Evolutionary conservation across 2,113 vertebrate species (phyloP), one percentile per base, ranked within the genome.

Genomic region (Peromyscus leucopus): DNA sequence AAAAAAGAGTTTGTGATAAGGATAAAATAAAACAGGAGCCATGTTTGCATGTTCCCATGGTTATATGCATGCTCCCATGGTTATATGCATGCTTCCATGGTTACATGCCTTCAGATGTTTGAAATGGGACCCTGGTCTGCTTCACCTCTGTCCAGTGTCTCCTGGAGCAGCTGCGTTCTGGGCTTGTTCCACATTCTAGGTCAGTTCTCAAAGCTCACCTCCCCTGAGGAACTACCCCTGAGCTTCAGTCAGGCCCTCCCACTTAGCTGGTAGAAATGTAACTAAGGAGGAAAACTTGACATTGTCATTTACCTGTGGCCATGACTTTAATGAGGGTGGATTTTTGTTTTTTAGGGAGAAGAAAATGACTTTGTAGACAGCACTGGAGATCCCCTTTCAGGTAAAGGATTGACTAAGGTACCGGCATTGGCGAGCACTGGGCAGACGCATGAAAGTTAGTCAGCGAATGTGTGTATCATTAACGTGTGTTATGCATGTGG

Each of bases 331-430:
- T 80, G 92, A 90, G 57, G 55, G 55, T 51, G 71, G 28, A 57
- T 59, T 98, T 98, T 98, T 95, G 97, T 42, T 95, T 98, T 98
- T 72, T 89, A 99, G 99, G 98, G 96, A 98, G 98, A 99, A 98
- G 99, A 99, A 95, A 98, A 98, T 46, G 98, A 98, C 93, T 98
- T 95, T 1, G 96, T 98, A 61, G 98, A 98, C 84, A 98, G 96
- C 84, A 97, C 96, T 57, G 98, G 96, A 0, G 28, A 98, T 55
- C 98, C 98, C 7, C 98, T 98, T 93, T 94, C 98, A 98, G 99
- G 99, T 99, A 98, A 97, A 55, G 24, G 24, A 28, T 92, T 65
- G 26, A 82, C 55, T 85, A 42, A 90, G 82, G 28, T 39, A 88
- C 51, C 65, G 83, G 65, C 57, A 10, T 57, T 16, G 0, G 24